Conservation (phyloP, 2,888 invertebrate species). For the Ectemnius continuus region DNA sequence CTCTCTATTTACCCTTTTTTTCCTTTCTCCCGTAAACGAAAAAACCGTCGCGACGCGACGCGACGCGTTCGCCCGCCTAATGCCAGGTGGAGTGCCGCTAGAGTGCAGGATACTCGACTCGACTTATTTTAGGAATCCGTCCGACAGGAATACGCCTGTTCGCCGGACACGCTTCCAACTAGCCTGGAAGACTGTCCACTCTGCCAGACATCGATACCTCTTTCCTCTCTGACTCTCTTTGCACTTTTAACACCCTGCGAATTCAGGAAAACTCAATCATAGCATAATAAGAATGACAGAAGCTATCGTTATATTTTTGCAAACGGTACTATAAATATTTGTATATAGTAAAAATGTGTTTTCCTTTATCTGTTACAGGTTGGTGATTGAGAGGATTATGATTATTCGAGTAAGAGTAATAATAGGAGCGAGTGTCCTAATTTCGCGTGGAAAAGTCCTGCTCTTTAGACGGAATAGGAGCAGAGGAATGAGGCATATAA, state of each 20-base stretch:
- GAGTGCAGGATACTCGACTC: slow-evolving; percentile 56
- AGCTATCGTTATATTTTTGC: too few species aligned
- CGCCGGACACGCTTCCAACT: not conserved
- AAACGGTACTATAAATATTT: too few species aligned
- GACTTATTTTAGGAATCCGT: slow-evolving; percentile 60
- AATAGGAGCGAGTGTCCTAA: too few species aligned
- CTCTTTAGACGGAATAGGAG: not conserved
- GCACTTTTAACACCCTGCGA: not conserved
- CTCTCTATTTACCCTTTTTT: slow-evolving; percentile 55
- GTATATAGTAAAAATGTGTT: too few species aligned
- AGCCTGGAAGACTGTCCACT: too few species aligned
- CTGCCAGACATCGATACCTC: too few species aligned
- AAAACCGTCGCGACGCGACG: slow-evolving; percentile 43
- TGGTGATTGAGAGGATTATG: too few species aligned
- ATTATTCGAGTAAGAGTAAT: too few species aligned
- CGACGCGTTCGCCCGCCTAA: slow-evolving; percentile 30
- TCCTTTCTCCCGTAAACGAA: slow-evolving; percentile 39
- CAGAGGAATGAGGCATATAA: slow-evolving; percentile 58
- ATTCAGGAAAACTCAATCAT: not conserved
- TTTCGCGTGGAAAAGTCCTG: too few species aligned
- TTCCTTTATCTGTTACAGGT: too few species aligned
- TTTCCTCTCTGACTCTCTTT: too few species aligned
- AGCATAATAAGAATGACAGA: too few species aligned
- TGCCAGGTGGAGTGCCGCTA: slow-evolving; percentile 53
- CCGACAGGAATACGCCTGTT: slow-evolving; percentile 50